Base-by-base conservation (phyloP, 2,797 vertebrate genomes). In the Prunella strophiata region DNA sequence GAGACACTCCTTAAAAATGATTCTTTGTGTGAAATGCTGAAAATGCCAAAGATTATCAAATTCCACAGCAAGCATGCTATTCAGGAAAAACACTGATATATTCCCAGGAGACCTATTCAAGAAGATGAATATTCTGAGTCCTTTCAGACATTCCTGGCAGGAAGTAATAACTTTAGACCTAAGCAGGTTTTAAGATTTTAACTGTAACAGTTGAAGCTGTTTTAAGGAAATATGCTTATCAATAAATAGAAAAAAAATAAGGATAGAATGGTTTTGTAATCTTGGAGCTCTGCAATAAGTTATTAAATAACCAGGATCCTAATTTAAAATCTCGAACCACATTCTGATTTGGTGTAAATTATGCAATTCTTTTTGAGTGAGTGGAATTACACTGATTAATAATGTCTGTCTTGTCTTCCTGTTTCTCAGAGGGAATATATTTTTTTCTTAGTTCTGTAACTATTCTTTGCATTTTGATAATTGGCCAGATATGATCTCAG, bases 161-260 rank as follows among this genome's bases (percentile, higher is more conserved):
- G 77, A 94, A 92, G 80, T 82, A 89, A 70, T 89, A 94, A 92
- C 71, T 94, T 96, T 51, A 81, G 58, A 87, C 51, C 59, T 76
- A 89, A 93, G 76, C 67, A 93, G 43, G 59, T 89, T 79, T 88
- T 91, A 85, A 86, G 74, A 73, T 92, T 84, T 88, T 82, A 94
- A 72, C 65, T 88, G 42, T 59, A 61, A 27, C 62, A 45, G 74
- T 84, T 78, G 83, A 88, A 90, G 22, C 51, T 94, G 40, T 91
- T 93, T 90, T 70, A 91, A 93, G 80, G 74, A 89, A 85, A 78
- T 27, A 21, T 58, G 36, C 51, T 78, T 81, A 89, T 81, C 77
- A 93, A 47, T 89, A 85, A 85, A 85, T 26, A 86, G 77, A 78
- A 84, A 71, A 55, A 81, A 92, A 86, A 57, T 27, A 52, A 86